Evolutionary conservation across 2,888 invertebrate genomes (phyloP).

Genomic region (Trichacis sp.): DNA sequence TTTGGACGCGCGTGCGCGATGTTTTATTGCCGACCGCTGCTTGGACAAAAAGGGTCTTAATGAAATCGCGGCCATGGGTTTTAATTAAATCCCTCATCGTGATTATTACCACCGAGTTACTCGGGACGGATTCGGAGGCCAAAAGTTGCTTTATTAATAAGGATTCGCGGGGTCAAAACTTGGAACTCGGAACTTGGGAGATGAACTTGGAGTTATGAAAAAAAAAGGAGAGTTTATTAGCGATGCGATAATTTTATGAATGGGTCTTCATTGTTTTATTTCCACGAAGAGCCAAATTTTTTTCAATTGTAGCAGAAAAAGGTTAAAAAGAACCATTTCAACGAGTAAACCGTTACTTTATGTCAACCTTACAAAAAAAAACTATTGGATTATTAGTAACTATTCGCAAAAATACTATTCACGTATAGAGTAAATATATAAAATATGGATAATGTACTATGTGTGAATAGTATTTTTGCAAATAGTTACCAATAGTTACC

Average conservation of each 20-base stretch:
- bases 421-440: too few relatives aligned
- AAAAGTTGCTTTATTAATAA: not conserved
- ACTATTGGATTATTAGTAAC: too few relatives aligned
- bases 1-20: not conserved
- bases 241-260: not conserved
- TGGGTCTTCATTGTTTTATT: too few relatives aligned
- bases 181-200: not conserved
- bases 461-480: too few relatives aligned
- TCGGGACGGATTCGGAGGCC: not conserved
- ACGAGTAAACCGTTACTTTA: too few relatives aligned
- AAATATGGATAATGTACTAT: too few relatives aligned
- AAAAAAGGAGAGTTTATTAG: not conserved
- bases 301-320: too few relatives aligned
- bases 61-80: not conserved
- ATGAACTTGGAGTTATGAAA: not conserved
- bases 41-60: slow-evolving; percentile 1
- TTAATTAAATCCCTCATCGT: slow-evolving; percentile 6
- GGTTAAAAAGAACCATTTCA: too few relatives aligned
- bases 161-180: not conserved
- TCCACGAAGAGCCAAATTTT: too few relatives aligned
- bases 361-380: too few relatives aligned
- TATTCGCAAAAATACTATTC: too few relatives aligned
- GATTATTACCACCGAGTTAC: not conserved
- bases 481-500: too few relatives aligned
- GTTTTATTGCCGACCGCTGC: slow-evolving; percentile 1